phyloP scores from a whole-genome alignment of 2,113 vertebrate species.

The Myiopsitta monachus region DNA sequence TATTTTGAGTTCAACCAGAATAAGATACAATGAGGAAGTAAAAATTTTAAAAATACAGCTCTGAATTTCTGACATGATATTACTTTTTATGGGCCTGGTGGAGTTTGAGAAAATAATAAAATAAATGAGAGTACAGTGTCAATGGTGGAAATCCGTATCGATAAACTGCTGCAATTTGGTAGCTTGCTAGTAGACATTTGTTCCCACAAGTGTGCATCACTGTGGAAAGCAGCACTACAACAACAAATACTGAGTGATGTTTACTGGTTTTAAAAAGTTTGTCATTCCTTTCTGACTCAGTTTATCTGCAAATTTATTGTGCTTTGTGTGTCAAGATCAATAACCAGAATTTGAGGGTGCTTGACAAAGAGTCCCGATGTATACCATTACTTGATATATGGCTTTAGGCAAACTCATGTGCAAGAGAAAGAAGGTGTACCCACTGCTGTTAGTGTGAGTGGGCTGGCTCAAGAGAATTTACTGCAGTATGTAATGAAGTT shows the following conservation, averaged over 20 bases:
- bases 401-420: background rate
- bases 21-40: background rate
- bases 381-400: background rate
- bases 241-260: background rate
- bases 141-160: background rate
- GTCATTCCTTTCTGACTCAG: background rate
- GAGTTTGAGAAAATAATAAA: background rate
- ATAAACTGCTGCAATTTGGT: background rate
- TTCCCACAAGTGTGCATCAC: background rate
- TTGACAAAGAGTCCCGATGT: background rate
- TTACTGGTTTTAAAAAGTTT: background rate
- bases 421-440: background rate
- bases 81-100: background rate
- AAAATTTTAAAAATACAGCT: background rate
- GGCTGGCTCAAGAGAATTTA: background rate
- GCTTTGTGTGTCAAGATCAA: background rate
- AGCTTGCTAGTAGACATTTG: background rate
- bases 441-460: background rate
- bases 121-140: background rate
- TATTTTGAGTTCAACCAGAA: slow-evolving; percentile 17
- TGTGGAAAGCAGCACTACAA: background rate
- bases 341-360: background rate
- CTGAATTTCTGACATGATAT: background rate
- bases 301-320: background rate
- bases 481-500: background rate